phyloP scores from a whole-genome alignment of 2,888 invertebrate species.

The Herminia tarsipennalis region DNA sequence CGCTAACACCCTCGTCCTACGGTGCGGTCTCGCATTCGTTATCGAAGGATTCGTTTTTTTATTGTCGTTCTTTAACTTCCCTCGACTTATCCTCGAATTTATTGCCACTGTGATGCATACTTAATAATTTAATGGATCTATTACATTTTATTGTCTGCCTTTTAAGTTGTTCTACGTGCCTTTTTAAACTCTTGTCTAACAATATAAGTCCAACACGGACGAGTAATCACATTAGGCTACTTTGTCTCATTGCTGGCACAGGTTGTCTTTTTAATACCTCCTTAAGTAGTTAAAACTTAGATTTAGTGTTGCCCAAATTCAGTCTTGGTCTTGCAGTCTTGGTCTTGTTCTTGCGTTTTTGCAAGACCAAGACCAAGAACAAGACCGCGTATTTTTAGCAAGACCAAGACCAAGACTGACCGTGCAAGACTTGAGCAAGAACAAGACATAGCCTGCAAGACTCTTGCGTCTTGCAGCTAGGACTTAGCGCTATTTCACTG shows the following conservation, averaged over 20 bases:
- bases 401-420: no score
- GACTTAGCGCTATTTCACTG: no score
- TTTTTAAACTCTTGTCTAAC: neutral
- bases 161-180: neutral
- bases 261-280: no score
- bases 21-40: conserved; percentile 37
- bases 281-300: no score
- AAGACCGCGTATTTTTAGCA: no score
- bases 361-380: no score
- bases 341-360: no score
- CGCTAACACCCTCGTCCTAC: conserved; percentile 33
- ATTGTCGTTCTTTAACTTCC: conserved; percentile 30
- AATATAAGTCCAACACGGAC: conserved; percentile 9
- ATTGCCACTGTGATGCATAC: conserved; percentile 23
- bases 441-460: no score
- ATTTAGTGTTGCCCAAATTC: no score
- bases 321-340: no score
- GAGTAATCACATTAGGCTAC: conserved; percentile 22
- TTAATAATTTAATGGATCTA: conserved; percentile 19
- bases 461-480: no score
- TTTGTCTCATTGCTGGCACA: conserved; percentile 12
- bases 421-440: no score
- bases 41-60: conserved; percentile 49
- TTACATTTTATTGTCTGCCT: conserved; percentile 1
- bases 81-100: conserved; percentile 38